Conservation (phyloP, 2,113 vertebrate species). For the Donacobius atricapilla region DNA sequence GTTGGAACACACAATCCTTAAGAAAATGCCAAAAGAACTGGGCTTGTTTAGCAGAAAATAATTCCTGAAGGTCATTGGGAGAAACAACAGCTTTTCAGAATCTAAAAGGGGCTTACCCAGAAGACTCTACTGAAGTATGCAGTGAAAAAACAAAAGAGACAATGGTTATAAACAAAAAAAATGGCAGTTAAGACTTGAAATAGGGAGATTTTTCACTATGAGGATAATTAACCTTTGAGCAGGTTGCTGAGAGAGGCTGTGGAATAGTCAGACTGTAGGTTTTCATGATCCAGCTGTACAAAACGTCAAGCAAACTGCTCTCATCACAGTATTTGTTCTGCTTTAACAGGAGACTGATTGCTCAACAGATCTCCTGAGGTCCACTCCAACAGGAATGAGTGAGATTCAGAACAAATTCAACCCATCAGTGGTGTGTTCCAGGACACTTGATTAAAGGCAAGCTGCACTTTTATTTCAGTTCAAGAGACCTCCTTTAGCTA, state of each 20-base stretch:
- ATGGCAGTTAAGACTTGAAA: not conserved
- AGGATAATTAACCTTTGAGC: not conserved
- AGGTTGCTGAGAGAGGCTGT: not conserved
- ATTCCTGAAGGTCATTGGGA: not conserved
- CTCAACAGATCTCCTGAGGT: not conserved
- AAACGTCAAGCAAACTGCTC: not conserved
- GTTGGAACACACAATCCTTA: not conserved
- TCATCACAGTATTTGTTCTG: not conserved
- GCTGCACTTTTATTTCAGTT: not conserved
- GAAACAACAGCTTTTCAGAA: not conserved
- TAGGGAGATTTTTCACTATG: not conserved
- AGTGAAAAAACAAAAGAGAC: not conserved
- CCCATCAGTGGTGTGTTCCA: not conserved
- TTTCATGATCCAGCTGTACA: not conserved
- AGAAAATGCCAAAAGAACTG: not conserved
- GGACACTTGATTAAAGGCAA: not conserved
- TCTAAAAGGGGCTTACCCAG: not conserved
- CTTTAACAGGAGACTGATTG: not conserved
- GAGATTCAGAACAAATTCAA: not conserved
- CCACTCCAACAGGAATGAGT: not conserved
- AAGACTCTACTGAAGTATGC: not conserved
- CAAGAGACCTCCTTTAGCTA: not conserved
- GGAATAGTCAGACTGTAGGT: not conserved
- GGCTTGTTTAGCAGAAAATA: not conserved
- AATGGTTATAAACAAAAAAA: not conserved